A percentile compares a stretch with the other conserved stretches of the same genome.
Conservation (phyloP, 35 echinoderm and acorn worm species). For the Ophiothrix spiculata region DNA sequence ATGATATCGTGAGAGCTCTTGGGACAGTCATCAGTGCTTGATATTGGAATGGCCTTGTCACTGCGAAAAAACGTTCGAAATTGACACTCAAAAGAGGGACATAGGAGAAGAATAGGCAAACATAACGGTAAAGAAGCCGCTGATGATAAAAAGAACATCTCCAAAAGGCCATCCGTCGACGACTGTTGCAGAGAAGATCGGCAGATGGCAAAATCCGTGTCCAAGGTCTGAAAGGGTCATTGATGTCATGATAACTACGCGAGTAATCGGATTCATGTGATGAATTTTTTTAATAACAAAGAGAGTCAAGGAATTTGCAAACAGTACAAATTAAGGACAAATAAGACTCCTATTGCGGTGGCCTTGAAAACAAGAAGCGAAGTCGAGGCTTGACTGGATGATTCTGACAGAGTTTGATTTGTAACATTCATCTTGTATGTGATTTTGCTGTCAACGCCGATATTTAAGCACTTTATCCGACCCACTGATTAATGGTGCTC, state of each 20-base stretch:
- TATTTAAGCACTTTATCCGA: no score
- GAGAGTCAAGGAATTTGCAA: conserved; percentile 14
- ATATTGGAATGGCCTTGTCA: conserved; percentile 4
- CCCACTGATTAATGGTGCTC: no score
- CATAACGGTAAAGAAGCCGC: neutral
- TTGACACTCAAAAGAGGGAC: conserved; percentile 3
- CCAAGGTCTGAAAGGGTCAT: conserved; percentile 17
- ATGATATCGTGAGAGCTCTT: neutral
- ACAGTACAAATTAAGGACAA: neutral
- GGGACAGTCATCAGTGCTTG: neutral
- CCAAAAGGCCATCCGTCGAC: conserved; percentile 24
- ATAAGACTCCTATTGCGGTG: neutral
- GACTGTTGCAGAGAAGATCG: conserved; percentile 1
- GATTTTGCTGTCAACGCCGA: no score
- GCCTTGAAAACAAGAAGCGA: conserved; percentile 6
- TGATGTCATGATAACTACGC: neutral
- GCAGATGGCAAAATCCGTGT: neutral
- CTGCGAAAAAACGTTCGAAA: conserved; percentile 11
- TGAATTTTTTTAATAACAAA: neutral
- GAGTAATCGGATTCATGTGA: neutral
- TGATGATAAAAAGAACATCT: neutral
- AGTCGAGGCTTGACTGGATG: no score
- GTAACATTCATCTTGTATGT: no score
- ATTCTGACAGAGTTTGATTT: no score
- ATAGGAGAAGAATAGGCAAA: neutral